phyloP scores from a whole-genome alignment of 2,888 invertebrate species.

The Dryocosmus kuriphilus region DNA sequence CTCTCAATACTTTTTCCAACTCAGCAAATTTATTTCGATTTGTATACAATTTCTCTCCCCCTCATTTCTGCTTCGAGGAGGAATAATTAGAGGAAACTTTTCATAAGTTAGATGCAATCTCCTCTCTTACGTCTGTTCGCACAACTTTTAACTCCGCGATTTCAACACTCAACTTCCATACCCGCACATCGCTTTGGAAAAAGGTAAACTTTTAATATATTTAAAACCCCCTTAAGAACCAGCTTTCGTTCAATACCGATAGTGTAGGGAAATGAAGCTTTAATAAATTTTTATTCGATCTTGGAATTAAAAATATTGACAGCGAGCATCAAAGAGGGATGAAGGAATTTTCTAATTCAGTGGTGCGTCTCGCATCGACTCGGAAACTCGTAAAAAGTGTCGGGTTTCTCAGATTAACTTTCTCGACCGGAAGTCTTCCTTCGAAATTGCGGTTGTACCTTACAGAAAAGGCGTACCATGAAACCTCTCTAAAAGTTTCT shows the following conservation, averaged over 20 bases:
- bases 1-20: background rate
- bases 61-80: background rate
- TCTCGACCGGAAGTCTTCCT: conserved; percentile 52
- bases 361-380: conserved; percentile 27
- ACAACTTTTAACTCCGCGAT: conserved; percentile 29
- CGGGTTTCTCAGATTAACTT: conserved; percentile 61
- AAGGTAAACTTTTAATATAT: conserved; percentile 66
- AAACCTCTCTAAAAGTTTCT: conserved; percentile 17
- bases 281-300: conserved; percentile 69
- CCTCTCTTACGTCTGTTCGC: conserved; percentile 12
- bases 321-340: conserved; percentile 16
- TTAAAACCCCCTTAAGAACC: conserved; percentile 58
- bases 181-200: conserved; percentile 32
- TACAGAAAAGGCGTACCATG: conserved; percentile 32
- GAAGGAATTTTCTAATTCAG: conserved; percentile 20
- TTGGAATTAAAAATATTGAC: conserved; percentile 60
- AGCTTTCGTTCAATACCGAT: background rate
- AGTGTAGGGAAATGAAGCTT: conserved; percentile 41
- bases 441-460: conserved; percentile 49
- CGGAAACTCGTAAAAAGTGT: conserved; percentile 49
- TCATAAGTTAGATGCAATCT: conserved; percentile 17
- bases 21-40: background rate
- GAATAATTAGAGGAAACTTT: conserved; percentile 59
- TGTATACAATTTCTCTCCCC: background rate
- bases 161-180: conserved; percentile 26